A percentile compares a stretch with the other conserved stretches of the same genome.
Evolutionary conservation across 2,797 vertebrate genomes (phyloP).

Genomic region (Nothura maculosa): DNA sequence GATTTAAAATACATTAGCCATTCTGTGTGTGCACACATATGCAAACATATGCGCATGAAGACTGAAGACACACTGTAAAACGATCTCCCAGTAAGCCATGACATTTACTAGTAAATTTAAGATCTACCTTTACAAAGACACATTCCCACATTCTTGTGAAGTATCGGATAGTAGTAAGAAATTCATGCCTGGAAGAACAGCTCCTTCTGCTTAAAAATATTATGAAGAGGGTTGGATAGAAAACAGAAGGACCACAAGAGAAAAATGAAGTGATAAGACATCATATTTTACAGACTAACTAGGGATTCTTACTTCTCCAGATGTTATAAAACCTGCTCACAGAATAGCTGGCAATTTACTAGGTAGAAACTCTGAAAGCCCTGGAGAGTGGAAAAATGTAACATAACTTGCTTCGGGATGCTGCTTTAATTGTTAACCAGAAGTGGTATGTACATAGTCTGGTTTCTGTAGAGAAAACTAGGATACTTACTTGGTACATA

Average conservation of each 20-base stretch:
- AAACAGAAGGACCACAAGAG: background rate
- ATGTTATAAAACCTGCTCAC: rapidly evolving
- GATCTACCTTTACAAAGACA: background rate
- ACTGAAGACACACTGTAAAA: background rate
- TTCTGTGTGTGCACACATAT: background rate
- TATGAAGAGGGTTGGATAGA: background rate
- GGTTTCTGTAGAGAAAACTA: background rate
- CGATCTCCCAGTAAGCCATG: background rate
- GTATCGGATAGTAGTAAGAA: background rate
- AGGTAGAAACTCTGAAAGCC: background rate
- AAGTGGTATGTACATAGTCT: background rate
- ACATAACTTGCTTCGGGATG: background rate
- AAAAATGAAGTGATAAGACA: background rate
- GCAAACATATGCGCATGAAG: rapidly evolving
- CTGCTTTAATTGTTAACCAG: background rate
- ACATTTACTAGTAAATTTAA: background rate
- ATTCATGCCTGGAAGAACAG: background rate
- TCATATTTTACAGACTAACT: background rate
- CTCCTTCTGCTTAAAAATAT: background rate
- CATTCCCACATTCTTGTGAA: background rate
- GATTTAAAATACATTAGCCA: background rate
- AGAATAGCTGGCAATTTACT: background rate
- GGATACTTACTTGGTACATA: background rate
- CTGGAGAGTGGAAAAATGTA: background rate
- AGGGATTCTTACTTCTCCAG: background rate